Evolutionary conservation across 2,113 vertebrate genomes (phyloP).

Genomic region (Acanthochromis polyacanthus): DNA sequence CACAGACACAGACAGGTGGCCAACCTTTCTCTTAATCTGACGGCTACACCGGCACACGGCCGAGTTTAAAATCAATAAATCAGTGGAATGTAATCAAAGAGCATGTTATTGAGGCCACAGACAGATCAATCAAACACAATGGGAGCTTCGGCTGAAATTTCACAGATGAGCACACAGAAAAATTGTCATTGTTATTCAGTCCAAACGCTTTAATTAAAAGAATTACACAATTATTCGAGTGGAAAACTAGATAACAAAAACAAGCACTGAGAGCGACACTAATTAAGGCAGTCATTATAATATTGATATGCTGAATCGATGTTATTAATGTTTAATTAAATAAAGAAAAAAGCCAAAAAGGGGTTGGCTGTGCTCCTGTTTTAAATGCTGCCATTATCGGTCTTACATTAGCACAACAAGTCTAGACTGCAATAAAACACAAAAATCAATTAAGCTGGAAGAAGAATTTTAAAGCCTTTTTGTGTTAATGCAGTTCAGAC

Average conservation of each 20-base stretch:
- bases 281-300: slow-evolving; percentile 54
- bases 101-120: slow-evolving; percentile 21
- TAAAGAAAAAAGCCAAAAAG: slow-evolving; percentile 2
- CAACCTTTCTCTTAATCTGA: slow-evolving; percentile 15
- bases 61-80: slow-evolving; percentile 16
- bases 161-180: slow-evolving; percentile 31
- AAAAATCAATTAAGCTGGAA: slow-evolving; percentile 24
- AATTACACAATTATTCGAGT: slow-evolving; percentile 59
- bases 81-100: slow-evolving; percentile 7
- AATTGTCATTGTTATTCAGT: slow-evolving; percentile 46
- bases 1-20: not conserved
- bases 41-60: slow-evolving; percentile 18
- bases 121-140: slow-evolving; percentile 22
- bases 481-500: slow-evolving; percentile 6
- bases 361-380: slow-evolving; percentile 12
- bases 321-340: slow-evolving; percentile 47
- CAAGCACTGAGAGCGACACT: slow-evolving; percentile 19
- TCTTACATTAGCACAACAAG: slow-evolving; percentile 35
- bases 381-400: slow-evolving; percentile 33
- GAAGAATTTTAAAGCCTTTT: slow-evolving; percentile 6
- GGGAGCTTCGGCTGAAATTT: slow-evolving; percentile 32
- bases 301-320: slow-evolving; percentile 55
- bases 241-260: slow-evolving; percentile 55
- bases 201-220: slow-evolving; percentile 60
- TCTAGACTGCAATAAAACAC: slow-evolving; percentile 11